Evolutionary conservation across 2,113 vertebrate genomes (phyloP), one percentile per base, ranked within the genome.

Genomic region (Panthera leo): DNA sequence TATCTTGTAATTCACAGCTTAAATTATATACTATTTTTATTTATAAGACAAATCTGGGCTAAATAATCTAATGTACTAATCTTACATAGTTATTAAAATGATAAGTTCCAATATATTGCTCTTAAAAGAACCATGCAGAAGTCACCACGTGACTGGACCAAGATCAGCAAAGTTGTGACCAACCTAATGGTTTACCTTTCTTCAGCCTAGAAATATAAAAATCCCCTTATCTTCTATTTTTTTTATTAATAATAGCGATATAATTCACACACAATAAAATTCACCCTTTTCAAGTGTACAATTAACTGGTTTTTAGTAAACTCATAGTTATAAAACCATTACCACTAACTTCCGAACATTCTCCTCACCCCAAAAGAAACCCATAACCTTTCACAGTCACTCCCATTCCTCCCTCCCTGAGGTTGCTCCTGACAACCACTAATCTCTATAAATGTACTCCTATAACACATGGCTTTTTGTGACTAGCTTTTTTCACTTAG

Each of bases 251-350:
- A 94, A 80, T 21, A 55, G 6, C 16, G 53, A 85, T 53, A 53
- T 42, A 79, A 65, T 90, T 70, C 53, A 68, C 39, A 89, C 25
- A 68, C 36, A 78, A 93, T 84, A 89, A 96, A 93, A 93, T 68
- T 84, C 86, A 96, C 19, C 75, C 55, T 65, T 83, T 82, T 67
- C 67, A 88, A 96, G 34, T 58, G 9, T 83, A 76, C 13, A 89
- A 85, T 34, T 78, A 55, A 76, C 18, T 84, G 21, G 14, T 65
- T 89, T 88, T 93, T 85, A 89, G 79, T 84, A 93, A 93, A 89
- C 53, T 93, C 58, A 48, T 16, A 83, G 65, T 67, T 83, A 68
- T 16, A 89, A 18, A 93, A 84, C 13, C 14, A 84, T 70, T 7
- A 58, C 36, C n/a, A 51, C 34, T 93, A 51, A 93, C 68, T 84